Conservation (phyloP, 1,140 invertebrate species). For the Drosophila trapezifrons region DNA sequence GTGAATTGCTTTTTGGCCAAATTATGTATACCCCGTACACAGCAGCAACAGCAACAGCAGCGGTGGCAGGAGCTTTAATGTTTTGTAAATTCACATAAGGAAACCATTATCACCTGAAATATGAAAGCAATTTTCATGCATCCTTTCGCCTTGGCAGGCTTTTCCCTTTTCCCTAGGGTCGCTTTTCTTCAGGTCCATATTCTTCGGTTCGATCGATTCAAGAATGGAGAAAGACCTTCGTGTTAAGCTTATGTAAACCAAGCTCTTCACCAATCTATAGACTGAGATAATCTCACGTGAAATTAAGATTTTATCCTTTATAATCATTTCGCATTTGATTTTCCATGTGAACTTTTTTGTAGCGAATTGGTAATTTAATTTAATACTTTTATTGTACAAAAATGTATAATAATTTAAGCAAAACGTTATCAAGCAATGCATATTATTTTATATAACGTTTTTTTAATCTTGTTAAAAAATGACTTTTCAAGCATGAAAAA, state of each 20-base stretch:
- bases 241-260: not conserved
- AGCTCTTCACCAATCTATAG: not conserved
- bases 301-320: not conserved
- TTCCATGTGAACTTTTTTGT: too few species aligned
- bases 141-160: conserved; percentile 51
- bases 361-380: too few species aligned
- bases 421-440: too few species aligned
- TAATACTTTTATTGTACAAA: too few species aligned
- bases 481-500: too few species aligned
- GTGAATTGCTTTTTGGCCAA: conserved; percentile 83
- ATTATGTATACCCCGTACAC: conserved; percentile 75
- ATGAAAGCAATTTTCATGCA: conserved; percentile 84
- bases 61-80: conserved; percentile 72
- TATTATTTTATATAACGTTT: too few species aligned
- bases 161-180: conserved; percentile 19
- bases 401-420: too few species aligned
- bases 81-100: conserved; percentile 84
- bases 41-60: conserved; percentile 12
- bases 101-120: conserved; percentile 84
- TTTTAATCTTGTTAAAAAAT: too few species aligned
- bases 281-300: not conserved
- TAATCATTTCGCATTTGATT: not conserved
- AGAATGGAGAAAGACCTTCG: not conserved
- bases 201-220: conserved; percentile 4
- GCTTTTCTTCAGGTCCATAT: conserved; percentile 36